Base-by-base conservation (phyloP, 1,140 invertebrate genomes). In the Arctopsyche grandis region DNA sequence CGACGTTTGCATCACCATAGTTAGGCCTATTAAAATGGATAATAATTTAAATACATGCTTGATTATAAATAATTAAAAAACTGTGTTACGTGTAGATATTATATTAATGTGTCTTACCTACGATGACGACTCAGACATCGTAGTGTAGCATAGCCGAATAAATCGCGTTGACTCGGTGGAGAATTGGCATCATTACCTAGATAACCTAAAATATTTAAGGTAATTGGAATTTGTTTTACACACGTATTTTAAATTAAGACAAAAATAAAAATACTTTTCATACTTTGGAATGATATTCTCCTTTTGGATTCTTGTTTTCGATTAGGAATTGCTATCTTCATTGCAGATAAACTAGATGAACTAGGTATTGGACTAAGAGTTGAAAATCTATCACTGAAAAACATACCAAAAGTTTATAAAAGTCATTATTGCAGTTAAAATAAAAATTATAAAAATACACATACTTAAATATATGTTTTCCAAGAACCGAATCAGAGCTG, bases 351-450 rank as follows among this genome's bases (percentile, higher is more conserved):
- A 85, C 91, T 93, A 66, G 93, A 93, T 79, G 93, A 92, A 86
- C 94, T 95, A 0, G 94, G 93, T 83, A 95, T 94, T 0, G 94
- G 94, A 87, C 94, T 95, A n/a, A 95, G 87, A 12, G 93, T 94
- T 83, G 92, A 89, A 79, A 92, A 89, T 83, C 91, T 89, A 77
- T 93, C 92, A 74, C 92, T 93, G 83, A 75, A 89, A 88, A 70
- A 21, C 21, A 21, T 5, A 60, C 5, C 3, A 9, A 60, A 60
- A 60, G 58, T 52, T 52, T 46, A 7, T 7, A 52, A 52, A 12
- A 66, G n/a, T n/a, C n/a, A n/a, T n/a, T 16, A 66, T 16, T 19
- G 19, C n/a, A n/a, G n/a, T n/a, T 66, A 66, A 7, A 66, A 52
- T 52, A 52, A 14, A 52, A 52, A 46, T 46, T 81, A 77, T 80